Base-by-base conservation (phyloP, 37 sponge, comb jelly and placozoan genomes). In the Geodia barretti region DNA sequence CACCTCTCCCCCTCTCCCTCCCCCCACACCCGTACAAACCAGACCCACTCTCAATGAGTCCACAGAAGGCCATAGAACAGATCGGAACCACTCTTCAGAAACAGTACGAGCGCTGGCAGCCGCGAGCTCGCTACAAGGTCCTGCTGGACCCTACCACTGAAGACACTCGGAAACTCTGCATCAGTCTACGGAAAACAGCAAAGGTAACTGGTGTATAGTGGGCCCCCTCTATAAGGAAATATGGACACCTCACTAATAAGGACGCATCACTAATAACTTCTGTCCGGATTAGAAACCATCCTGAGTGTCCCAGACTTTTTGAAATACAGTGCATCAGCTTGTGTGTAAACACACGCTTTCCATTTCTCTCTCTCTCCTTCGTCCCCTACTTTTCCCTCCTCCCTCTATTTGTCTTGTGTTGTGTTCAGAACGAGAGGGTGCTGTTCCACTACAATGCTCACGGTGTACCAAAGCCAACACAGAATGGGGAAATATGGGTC, bases 361-460 rank as follows among this genome's bases (percentile, higher is more conserved):
- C n/a, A n/a, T n/a, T 11, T 3, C 71, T 34, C 33, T 20, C 34
- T 24, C 71, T 34, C 7, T 20, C 4, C 36, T n/a, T n/a, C n/a
- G n/a, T n/a, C n/a, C n/a, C n/a, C n/a, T n/a, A n/a, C n/a, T n/a
- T n/a, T n/a, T n/a, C 33, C 71, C 28, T 63, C 20, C n/a, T 25
- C 38, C 42, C 40, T 4, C 8, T 3, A 25, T 31, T 39, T n/a
- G n/a, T n/a, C n/a, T n/a, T n/a, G n/a, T 47, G 28, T 70, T 31
- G 24, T 19, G 1, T 75, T 26, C 79, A 97, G 95, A 82, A 76
- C 78, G 97, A 97, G 63, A 77, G 97, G 1, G 87, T 99, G 37
- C 78, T 99, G 70, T 99, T 99, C 79, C 97, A 99, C 70, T 99
- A 96, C 79, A 99, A 99, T 83, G 99, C 97, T 4, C 99, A 99